phyloP scores from a whole-genome alignment of 2,888 invertebrate genomes.

The Globia sparganii region DNA sequence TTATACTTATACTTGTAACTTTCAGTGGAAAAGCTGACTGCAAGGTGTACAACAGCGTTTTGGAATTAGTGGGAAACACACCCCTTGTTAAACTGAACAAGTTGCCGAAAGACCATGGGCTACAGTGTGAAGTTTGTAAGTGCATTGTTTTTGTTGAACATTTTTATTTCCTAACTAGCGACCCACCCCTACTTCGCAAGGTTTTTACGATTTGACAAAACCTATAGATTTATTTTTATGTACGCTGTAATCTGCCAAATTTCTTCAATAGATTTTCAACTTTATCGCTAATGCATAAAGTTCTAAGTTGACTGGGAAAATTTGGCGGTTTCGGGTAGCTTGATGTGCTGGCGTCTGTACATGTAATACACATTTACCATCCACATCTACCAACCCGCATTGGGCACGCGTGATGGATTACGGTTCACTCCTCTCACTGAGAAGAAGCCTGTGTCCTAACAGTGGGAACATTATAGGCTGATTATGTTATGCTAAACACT shows the following conservation, averaged over 20 bases:
- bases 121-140: conserved; percentile 96
- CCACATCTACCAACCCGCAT: not conserved
- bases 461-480: not conserved
- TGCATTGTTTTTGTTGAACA: conserved; percentile 64
- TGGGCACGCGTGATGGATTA: not conserved
- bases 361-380: not conserved
- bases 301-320: no score
- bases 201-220: not conserved
- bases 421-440: not conserved
- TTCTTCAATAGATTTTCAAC: no score
- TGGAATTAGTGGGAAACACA: conserved; percentile 94
- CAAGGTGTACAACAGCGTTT: conserved; percentile 63
- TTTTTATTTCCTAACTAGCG: not conserved
- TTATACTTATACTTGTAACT: conserved; percentile 5
- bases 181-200: not conserved
- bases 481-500: not conserved
- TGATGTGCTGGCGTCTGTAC: no score
- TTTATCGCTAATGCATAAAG: no score
- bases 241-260: no score
- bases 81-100: conserved; percentile 94
- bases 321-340: no score
- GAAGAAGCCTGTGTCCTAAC: not conserved
- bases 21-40: conserved; percentile 43
- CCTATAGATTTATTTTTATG: not conserved
- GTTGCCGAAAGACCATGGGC: conserved; percentile 93